Evolutionary conservation across 2,797 vertebrate genomes (phyloP), one percentile per base, ranked within the genome.

Genomic region (Onychomys torridus): DNA sequence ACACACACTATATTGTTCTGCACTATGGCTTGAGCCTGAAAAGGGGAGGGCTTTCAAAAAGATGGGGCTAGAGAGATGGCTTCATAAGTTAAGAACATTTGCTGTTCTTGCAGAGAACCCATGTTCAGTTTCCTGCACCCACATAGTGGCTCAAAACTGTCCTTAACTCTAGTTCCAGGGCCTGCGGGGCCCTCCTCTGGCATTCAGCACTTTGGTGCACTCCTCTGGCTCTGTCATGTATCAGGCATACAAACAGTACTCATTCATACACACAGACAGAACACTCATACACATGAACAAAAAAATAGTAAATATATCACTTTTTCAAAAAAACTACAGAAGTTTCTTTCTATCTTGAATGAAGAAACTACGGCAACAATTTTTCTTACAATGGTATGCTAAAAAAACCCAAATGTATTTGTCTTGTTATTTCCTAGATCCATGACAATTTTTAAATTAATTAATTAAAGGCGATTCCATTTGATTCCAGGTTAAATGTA

Each of bases 261-360:
- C 32, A 52, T n/a, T 52, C 6, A 52, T 5, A 69, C 40, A 86
- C 11, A 69, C 5, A 75, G 5, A 13, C 25, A 75, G 21, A 75
- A 40, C 21, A 25, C 23, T 40, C 71, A 49, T 5, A 67, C 21
- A 49, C 55, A 55, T 25, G 23, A 46, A 43, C 25, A 43, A 17
- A 75, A n/a, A 85, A 49, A 25, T n/a, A n/a, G 32, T n/a, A 85
- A 52, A 67, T 32, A 83, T 34, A 11, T 32, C 0, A 1, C n/a
- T 84, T 65, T 21, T 4, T 29, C 5, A 6, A 10, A 27, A 27
- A 67, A 85, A 85, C 29, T 49, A 67, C 14, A 32, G n/a, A 67
- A 87, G 12, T 46, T 37, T 77, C n/a, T 87, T 95, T 94, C 61
- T 69, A 85, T 85, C 34, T 25, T 32, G 92, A 65, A 52, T 93